These are phyloP conservation scores for Hydropotes inermis DNA, from an alignment of 2,113 vertebrate species.

Conservation along the genomic window DNA sequence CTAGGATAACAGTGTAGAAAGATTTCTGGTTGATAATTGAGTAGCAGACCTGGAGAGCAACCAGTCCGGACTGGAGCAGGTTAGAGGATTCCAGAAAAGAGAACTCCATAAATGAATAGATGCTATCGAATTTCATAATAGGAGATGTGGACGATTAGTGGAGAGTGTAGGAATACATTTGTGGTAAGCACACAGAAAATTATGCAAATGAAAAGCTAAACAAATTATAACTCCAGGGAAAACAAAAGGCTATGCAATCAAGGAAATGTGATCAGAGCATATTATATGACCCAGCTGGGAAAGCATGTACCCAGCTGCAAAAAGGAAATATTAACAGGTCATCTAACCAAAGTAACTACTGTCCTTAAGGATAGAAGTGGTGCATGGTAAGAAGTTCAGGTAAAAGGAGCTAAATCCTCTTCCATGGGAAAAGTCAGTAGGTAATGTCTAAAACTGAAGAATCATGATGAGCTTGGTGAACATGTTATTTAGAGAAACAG, in stretches of 20 bases:
- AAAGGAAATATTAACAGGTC: background rate
- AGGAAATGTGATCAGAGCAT: background rate
- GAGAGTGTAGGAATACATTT: background rate
- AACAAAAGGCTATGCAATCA: background rate
- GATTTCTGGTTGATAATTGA: background rate
- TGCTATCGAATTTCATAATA: background rate
- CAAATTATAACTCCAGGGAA: background rate
- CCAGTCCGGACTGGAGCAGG: background rate
- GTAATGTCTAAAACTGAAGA: background rate
- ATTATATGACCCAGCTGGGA: background rate
- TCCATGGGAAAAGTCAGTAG: background rate
- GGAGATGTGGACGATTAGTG: background rate
- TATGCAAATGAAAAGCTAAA: background rate
- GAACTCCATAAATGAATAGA: background rate
- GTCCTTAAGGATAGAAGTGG: background rate
- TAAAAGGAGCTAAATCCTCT: background rate
- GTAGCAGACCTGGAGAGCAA: background rate
- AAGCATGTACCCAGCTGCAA: background rate
- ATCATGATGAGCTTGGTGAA: background rate
- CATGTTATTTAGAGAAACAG: background rate
- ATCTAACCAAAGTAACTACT: background rate
- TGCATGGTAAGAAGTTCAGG: background rate
- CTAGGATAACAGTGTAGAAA: background rate
- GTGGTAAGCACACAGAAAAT: background rate
- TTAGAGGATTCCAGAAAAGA: background rate